Evolutionary conservation across 1,140 invertebrate genomes (phyloP).

Genomic region (Stratiolaelaps scimitus): DNA sequence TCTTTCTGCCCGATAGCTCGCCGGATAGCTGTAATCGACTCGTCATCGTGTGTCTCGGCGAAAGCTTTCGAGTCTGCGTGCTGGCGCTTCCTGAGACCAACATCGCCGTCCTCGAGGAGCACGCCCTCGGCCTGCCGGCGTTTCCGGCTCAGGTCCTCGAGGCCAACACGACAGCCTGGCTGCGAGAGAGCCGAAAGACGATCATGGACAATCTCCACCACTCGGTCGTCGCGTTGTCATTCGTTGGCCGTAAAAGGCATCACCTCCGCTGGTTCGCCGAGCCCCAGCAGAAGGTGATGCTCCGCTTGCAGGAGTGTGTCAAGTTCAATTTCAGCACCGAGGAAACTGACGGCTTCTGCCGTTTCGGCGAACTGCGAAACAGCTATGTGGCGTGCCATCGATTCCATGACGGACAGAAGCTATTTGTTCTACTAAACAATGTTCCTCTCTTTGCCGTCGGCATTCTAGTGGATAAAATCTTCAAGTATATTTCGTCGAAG

Average conservation of each 20-base stretch:
- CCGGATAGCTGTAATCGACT: constrained; percentile 24
- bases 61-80: constrained; percentile 5
- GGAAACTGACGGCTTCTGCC: constrained; percentile 8
- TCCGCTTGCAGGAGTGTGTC: constrained; percentile 1
- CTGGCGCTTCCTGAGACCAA: constrained; percentile 1
- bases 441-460: constrained; percentile 10
- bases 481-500: constrained; percentile 14
- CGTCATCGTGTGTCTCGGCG: constrained; percentile 5
- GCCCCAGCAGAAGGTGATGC: neutral
- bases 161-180: constrained; percentile 17
- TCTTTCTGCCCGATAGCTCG: constrained; percentile 16
- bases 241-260: constrained; percentile 17
- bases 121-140: neutral
- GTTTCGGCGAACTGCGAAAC: neutral
- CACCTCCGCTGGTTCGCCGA: neutral
- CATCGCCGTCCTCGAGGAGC: constrained; percentile 8
- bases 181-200: constrained; percentile 19
- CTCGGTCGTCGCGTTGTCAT: constrained; percentile 1
- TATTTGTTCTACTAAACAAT: constrained; percentile 12
- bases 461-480: constrained; percentile 4
- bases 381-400: constrained; percentile 12
- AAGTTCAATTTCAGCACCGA: neutral
- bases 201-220: constrained; percentile 6
- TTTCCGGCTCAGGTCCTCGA: neutral
- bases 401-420: neutral